Base-by-base conservation (phyloP, 1,140 invertebrate species). In the Tetraneura akinire region DNA sequence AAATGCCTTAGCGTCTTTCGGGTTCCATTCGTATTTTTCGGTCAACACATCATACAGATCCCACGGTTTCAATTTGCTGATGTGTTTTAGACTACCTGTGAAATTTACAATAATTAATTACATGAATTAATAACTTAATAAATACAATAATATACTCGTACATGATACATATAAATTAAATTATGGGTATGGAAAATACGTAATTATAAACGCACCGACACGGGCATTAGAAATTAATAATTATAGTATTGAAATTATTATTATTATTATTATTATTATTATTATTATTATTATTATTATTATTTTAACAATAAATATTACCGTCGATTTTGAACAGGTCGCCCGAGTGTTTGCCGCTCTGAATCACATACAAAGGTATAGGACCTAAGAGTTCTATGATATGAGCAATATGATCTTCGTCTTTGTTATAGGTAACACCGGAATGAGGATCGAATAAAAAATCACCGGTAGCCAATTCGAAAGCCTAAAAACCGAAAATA, bases 371-470 rank as follows among this genome's bases (percentile, higher is more conserved):
- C 80, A 87, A 84, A n/a, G 92, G 91, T 83, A 93, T 92, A 23
- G 89, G 86, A 51, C 92, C 92, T 3, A 93, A 84, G n/a, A 94
- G 86, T 85, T 93, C 92, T 81, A 92, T 91, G 60, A 94, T 90
- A 83, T 93, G 92, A 21, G 92, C 92, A 68, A 93, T 85, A 85
- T 93, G 92, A 85, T 93, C 92, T 85, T 94, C 92, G 86, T 94
- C 92, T 62, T 91, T 71, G 6, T 78, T 81, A 51, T 84, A 85
- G 45, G 81, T 21, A 86, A 87, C 87, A 26, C 90, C 90, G 78
- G 89, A 89, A 85, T 92, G 91, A 57, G 92, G 92, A 85, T 93
- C 92, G 87, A 93, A 93, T 82, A 93, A 84, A 85, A 92, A 93
- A 83, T 93, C 92, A 37, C 92, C 92, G 49, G 92, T 93, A 8